phyloP scores from a whole-genome alignment of 2,797 vertebrate genomes.

The Sardinella longiceps region DNA sequence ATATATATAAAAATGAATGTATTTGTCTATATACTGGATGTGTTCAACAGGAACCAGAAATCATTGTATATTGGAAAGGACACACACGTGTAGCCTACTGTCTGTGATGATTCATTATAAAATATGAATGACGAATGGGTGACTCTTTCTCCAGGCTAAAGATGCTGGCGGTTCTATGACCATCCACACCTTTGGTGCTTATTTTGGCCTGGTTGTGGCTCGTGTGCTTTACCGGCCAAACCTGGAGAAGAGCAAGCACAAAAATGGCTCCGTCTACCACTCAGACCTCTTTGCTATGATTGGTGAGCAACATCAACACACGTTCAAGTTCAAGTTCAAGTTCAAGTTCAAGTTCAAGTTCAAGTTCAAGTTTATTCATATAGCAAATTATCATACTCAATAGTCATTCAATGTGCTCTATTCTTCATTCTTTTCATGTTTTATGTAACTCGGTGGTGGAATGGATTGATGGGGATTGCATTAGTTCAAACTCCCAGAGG shows the following conservation, averaged over 20 bases:
- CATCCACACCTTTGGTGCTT: conserved; percentile 90
- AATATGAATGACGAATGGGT: background rate
- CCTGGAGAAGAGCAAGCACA: conserved; percentile 75
- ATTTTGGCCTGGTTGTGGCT: conserved; percentile 87
- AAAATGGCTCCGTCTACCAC: conserved; percentile 75
- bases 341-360: too few relatives aligned
- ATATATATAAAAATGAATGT: too few relatives aligned
- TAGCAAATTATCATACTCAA: too few relatives aligned
- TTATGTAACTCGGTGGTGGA: background rate
- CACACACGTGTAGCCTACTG: background rate
- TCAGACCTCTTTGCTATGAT: conserved; percentile 86
- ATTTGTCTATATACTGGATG: too few relatives aligned
- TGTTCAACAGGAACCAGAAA: too few relatives aligned
- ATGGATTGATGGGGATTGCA: background rate
- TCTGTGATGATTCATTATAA: background rate
- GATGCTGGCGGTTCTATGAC: conserved; percentile 92
- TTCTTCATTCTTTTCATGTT: background rate
- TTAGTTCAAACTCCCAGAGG: background rate
- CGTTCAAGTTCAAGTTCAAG: too few relatives aligned
- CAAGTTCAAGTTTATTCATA: too few relatives aligned
- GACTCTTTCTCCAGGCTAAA: conserved; percentile 73
- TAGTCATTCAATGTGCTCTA: too few relatives aligned
- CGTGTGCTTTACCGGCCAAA: conserved; percentile 78
- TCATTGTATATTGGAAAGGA: too few relatives aligned
- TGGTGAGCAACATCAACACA: conserved; percentile 69